Evolutionary conservation across 2,888 invertebrate genomes (phyloP), one percentile per base, ranked within the genome.

Genomic region (Rosalia funebris): DNA sequence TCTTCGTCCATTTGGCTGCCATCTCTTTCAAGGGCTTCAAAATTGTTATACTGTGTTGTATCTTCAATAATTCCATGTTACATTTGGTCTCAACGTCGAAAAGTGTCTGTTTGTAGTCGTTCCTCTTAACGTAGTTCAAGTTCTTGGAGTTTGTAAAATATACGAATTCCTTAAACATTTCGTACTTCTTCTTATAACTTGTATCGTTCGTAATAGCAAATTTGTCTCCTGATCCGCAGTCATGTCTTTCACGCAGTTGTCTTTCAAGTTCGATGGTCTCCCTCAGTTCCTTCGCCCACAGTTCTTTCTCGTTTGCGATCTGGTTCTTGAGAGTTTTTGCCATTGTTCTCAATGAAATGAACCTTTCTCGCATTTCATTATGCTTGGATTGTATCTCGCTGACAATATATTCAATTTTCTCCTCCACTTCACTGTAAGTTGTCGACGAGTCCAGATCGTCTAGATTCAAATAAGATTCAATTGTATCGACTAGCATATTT

Each of bases 51-150:
- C 66, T 72, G n/a, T 62, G 58, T 31, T 62, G 57, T n/a, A 72
- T 65, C 47, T 62, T 69, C 19, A 60, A 39, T 56, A 72, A 48
- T 53, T 72, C 71, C 42, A 63, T 41, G 46, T 61, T 64, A 31
- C 69, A 71, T 59, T 71, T 61, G 36, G 45, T 59, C 20, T 68
- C 67, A 1, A 70, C 67, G 55, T 72, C 68, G 4, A 37, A 12
- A 12, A 71, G 41, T 62, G 69, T 62, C 16, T 62, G 53, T 41
- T 65, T 57, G 48, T 69, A 72, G 32, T 62, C 56, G 14, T 54
- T 34, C 1, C 55, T 50, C 14, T 56, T 63, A 1, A 68, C 50
- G 34, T 65, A 60, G 25, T 66, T 53, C 14, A 70, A 46, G 19
- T 67, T 57, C 2, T 46, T 45, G n/a, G 53, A 60, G 0, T 56